Evolutionary conservation across 1,140 invertebrate species (phyloP), one percentile per base, ranked within the genome.

Genomic region (Drosophila ohnishii): DNA sequence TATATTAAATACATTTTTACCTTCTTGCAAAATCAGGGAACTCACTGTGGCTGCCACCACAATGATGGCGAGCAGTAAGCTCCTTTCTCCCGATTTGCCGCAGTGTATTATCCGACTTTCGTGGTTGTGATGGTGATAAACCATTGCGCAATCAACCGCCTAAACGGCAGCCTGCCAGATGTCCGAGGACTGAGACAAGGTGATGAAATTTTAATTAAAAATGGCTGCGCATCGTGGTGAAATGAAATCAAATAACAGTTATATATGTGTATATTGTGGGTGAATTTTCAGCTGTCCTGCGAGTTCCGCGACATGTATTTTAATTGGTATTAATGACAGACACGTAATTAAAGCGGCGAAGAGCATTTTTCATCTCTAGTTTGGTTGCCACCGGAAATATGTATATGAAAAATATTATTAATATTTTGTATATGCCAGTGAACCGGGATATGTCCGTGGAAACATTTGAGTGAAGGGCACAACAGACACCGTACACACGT

Each of bases 141-240:
- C 80, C 83, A 87, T 87, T 77, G 80, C 77, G 58, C 16, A 74
- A 61, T 80, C 48, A 70, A 87, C 82, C 75, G 82, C 82, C 75
- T 75, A 67, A 67, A 73, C 78, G 78, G 82, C 63, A 75, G 50
- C 59, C 84, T 87, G 56, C 53, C 55, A 45, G 66, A 44, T 53
- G 50, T 63, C 60, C 40, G 47, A 70, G 57, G 47, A 53, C 55
- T 60, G 56, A 32, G 59, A 59, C 62, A 61, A 63, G 59, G 47
- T 57, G 74, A 67, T 78, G 50, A 78, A 70, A 77, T 48, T 81
- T 72, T 81, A 80, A 72, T 80, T 72, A 80, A 77, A 81, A 81
- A 66, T 53, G 47, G 55, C 71, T 50, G 48, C 42, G 14, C 45
- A 59, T 10, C 37, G 19, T 40, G 50, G 34, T 25, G 45, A 60